Conservation (phyloP, 2,888 invertebrate species). For the Ctena decussata region DNA sequence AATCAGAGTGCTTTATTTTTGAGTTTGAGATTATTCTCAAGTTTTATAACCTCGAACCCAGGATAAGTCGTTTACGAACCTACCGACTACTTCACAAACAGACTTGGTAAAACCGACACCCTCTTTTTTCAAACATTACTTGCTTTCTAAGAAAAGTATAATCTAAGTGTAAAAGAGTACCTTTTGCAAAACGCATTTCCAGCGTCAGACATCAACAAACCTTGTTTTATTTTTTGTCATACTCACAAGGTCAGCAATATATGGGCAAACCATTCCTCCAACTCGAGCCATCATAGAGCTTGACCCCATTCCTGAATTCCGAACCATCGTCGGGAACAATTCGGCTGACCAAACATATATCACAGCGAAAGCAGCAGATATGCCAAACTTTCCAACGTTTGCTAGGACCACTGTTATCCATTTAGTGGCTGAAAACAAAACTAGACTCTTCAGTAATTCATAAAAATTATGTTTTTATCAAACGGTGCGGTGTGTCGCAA, state of each 20-base stretch:
- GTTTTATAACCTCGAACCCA: too few relatives aligned
- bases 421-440: conserved; percentile 48
- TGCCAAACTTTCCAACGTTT: conserved; percentile 93
- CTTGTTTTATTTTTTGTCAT: background rate
- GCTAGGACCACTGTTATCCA: conserved; percentile 89
- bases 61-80: too few relatives aligned
- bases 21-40: too few relatives aligned
- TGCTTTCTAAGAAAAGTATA: too few relatives aligned
- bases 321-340: conserved; percentile 95
- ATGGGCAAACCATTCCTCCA: conserved; percentile 95
- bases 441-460: too few relatives aligned
- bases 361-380: conserved; percentile 94
- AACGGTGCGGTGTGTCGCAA: too few relatives aligned
- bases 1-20: too few relatives aligned
- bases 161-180: too few relatives aligned
- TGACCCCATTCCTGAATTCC: conserved; percentile 95
- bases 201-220: background rate
- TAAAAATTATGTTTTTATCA: too few relatives aligned
- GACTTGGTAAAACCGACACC: too few relatives aligned
- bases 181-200: background rate
- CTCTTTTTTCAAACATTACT: too few relatives aligned
- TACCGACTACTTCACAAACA: too few relatives aligned
- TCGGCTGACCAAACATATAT: conserved; percentile 96
- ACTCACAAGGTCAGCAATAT: conserved; percentile 89
- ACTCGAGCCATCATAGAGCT: conserved; percentile 95